A percentile compares a stretch with the other conserved stretches of the same genome.
Evolutionary conservation across 1,140 invertebrate genomes (phyloP).

Genomic region (Heliconius hermathena): DNA sequence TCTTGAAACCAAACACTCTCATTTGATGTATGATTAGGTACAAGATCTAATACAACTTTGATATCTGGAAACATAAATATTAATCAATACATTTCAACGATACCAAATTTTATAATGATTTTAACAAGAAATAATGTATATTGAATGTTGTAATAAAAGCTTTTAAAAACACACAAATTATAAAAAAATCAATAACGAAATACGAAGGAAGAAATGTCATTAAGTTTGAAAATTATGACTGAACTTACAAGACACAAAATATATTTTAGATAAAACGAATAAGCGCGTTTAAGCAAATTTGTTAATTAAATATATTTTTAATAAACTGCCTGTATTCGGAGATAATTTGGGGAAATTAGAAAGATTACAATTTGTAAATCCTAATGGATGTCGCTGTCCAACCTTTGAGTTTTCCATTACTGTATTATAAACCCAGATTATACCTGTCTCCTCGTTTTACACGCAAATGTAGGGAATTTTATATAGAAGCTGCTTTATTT

Average conservation of each 20-base stretch:
- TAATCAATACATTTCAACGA: neutral
- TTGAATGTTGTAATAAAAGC: too few relatives aligned
- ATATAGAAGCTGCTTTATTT: slow-evolving; percentile 1
- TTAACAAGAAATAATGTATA: neutral
- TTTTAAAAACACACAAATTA: neutral
- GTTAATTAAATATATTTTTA: neutral
- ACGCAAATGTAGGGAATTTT: slow-evolving; percentile 10
- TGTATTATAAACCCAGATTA: slow-evolving; percentile 23
- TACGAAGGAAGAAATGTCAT: neutral
- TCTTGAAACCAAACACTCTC: slow-evolving; percentile 88
- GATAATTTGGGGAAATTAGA: neutral
- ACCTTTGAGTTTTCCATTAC: slow-evolving; percentile 20
- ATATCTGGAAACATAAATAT: slow-evolving; percentile 55
- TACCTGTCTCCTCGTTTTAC: slow-evolving; percentile 13
- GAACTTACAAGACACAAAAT: neutral
- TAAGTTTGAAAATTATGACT: neutral
- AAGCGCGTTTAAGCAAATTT: neutral
- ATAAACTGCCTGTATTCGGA: neutral
- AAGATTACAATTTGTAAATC: slow-evolving; percentile 19
- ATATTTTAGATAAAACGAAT: neutral
- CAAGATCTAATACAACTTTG: slow-evolving; percentile 85
- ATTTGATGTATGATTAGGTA: slow-evolving; percentile 88
- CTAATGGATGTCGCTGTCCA: slow-evolving; percentile 28
- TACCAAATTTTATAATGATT: neutral
- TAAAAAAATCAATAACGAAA: neutral